Evolutionary conservation across 2,888 invertebrate species (phyloP), one percentile per base, ranked within the genome.

Genomic region (Erebia palarica): DNA sequence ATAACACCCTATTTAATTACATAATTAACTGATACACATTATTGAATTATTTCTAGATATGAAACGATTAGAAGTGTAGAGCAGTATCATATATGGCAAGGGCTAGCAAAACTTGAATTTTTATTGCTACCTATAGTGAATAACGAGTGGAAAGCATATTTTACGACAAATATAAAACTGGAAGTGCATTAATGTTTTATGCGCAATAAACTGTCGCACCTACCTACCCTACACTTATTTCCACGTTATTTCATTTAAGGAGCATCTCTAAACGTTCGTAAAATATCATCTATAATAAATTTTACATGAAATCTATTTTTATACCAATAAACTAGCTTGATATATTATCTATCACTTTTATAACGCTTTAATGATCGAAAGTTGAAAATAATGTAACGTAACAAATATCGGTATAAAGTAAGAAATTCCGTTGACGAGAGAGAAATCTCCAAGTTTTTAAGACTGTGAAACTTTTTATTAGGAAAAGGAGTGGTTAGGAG

Each of bases 171-270:
- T 58, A 49, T 49, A 27, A 49, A 59, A 51, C 59, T 11, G 44
- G 10, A 61, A 44, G 61, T 61, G 61, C 61, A 61, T 61, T 44
- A 61, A 61, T 61, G 18, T 61, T 61, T 61, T 61, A 61, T 61
- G 47, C 16, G 44, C 61, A 61, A 61, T 61, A 61, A 60, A 61
- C 18, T 47, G 61, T 61, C 61, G 16, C 44, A 18, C 44, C 44
- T 44, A 18, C 44, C 18, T 44, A 61, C 44, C 44, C 11, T 61
- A 44, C 18, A 61, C 44, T 47, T 61, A 61, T 44, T 44, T 61
- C 44, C 18, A 47, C 18, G 36, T 60, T 60, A 60, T 42, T 42
- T 42, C n/a, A 60, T 60, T 60, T 60, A 36, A 9, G 42, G 36
- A 60, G n/a, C 60, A 27, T 36, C 55, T 10, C 16, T 55, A 18